These are phyloP conservation scores for Dryobates pubescens DNA, from an alignment of 2,797 vertebrate species.

Conservation along the genomic window DNA sequence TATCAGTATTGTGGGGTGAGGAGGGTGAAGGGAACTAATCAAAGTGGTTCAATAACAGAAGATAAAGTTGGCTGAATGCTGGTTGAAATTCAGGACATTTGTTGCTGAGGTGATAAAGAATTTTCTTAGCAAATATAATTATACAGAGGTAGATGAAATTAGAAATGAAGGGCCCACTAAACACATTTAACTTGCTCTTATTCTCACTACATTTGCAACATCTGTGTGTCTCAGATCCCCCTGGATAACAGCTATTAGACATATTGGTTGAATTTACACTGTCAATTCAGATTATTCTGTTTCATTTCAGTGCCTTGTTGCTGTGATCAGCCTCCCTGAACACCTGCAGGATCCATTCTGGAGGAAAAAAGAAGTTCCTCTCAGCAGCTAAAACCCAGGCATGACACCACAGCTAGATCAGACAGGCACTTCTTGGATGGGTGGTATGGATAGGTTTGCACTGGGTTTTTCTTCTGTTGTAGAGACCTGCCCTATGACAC, in stretches of 20 bases:
- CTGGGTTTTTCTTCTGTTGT: not conserved
- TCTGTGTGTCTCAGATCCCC: not conserved
- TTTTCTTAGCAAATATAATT: not conserved
- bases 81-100: not conserved
- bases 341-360: not conserved
- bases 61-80: not conserved
- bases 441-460: not conserved
- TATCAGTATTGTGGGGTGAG: not conserved
- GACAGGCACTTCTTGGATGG: not conserved
- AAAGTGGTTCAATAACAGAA: not conserved
- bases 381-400: not conserved
- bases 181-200: not conserved
- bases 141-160: not conserved
- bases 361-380: not conserved
- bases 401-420: not conserved
- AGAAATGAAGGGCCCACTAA: not conserved
- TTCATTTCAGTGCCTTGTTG: not conserved
- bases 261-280: not conserved
- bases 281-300: not conserved
- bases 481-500: not conserved
- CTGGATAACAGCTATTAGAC: not conserved
- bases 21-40: not conserved
- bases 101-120: not conserved
- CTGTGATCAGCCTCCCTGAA: not conserved
- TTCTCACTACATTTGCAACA: not conserved